Percentiles rank a stretch among this genome's conserved stretches.
Conservation (phyloP, 2,888 invertebrate genomes). For the Pocota personata region DNA sequence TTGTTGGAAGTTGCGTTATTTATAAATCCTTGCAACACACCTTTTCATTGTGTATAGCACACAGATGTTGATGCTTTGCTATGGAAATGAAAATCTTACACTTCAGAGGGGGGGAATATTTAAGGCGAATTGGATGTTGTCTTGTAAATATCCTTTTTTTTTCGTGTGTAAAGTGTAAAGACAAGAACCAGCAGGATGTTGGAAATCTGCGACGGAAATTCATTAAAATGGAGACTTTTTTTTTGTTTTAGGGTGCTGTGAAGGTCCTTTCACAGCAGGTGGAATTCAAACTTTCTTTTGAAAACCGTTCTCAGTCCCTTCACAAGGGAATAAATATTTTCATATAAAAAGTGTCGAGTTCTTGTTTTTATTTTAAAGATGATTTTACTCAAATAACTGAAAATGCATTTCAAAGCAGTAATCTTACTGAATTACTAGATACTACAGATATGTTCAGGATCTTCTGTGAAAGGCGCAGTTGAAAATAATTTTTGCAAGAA, state of each 20-base stretch:
- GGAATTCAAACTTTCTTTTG: neutral
- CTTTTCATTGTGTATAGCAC: neutral
- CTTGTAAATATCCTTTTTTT: constrained; percentile 33
- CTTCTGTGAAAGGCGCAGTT: too few species aligned
- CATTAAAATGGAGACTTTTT: constrained; percentile 47
- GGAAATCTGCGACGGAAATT: constrained; percentile 65
- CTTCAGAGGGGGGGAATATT: constrained; percentile 43
- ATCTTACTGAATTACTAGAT: too few species aligned
- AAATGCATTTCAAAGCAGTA: neutral
- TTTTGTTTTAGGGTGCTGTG: neutral
- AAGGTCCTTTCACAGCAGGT: constrained; percentile 3
- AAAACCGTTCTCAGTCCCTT: neutral
- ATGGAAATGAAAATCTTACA: constrained; percentile 57
- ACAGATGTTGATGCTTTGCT: constrained; percentile 52
- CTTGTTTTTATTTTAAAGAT: neutral
- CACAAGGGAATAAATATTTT: neutral
- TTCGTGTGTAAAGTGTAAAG: constrained; percentile 8
- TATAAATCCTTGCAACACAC: constrained; percentile 31
- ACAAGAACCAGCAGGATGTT: constrained; percentile 52
- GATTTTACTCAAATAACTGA: neutral
- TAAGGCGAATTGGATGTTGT: constrained; percentile 48
- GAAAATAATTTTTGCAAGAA: too few species aligned
- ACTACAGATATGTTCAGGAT: too few species aligned
- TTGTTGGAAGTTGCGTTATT: constrained; percentile 34
- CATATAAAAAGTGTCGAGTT: neutral